Base-by-base conservation (phyloP, 1,140 invertebrate genomes). In the Drosophila cardini region DNA sequence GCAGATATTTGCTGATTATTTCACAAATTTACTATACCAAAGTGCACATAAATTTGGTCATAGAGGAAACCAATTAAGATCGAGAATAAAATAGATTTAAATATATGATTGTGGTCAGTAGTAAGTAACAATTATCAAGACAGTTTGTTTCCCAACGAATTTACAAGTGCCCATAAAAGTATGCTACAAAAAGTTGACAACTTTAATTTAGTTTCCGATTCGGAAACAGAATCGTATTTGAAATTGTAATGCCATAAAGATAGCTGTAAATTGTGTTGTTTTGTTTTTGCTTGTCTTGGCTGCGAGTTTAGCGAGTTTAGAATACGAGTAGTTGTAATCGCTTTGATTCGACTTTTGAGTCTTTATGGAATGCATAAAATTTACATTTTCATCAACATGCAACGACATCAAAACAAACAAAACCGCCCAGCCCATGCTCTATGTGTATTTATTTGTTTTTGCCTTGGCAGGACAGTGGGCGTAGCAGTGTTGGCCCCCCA, bases 311-410 rank as follows among this genome's bases (percentile, higher is more conserved):
- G 64, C 46, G 64, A 26, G 21, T 60, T 60, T 68, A 40, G 40
- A n/a, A 13, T 32, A 56, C 61, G 52, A 38, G 48, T 42, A 61
- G 64, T 26, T 26, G 21, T 73, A 72, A 72, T 72, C 70, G 64
- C 55, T 68, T 60, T 55, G 46, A 58, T 74, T 62, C 71, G 52
- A 63, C 45, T 50, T 56, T 50, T 55, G 40, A 48, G 42, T 52
- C 63, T 60, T 43, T 26, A 57, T 34, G 18, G 38, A 80, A 83
- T 84, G 84, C 74, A 80, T 80, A 57, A 72, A 75, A 87, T 89
- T 87, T 87, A 75, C 84, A 89, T 87, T 89, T 89, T 84, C 71
- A 89, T 83, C 77, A 70, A 73, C 81, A 52, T 76, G 67, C 60
- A 80, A 63, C 64, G 53, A 57, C 65, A 70, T 62, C 55, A 67